These are phyloP conservation scores for Atherix ibis DNA, from an alignment of 2,888 invertebrate species.

Conservation along the genomic window DNA sequence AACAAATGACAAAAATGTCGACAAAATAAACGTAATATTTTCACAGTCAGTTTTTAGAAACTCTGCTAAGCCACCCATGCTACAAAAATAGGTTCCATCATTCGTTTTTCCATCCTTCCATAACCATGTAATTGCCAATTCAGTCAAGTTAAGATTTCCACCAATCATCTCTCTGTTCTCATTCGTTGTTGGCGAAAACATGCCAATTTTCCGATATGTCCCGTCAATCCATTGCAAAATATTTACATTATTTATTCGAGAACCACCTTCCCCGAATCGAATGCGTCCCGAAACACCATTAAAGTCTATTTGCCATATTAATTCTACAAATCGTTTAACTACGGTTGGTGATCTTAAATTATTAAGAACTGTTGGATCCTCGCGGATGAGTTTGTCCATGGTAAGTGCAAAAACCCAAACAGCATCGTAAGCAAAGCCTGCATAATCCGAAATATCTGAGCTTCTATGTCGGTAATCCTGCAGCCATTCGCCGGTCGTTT, in stretches of 20 bases:
- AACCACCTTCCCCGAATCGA: slow-evolving; percentile 50
- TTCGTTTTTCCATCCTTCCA: slow-evolving; percentile 45
- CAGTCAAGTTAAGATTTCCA: slow-evolving; percentile 38
- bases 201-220: slow-evolving; percentile 37
- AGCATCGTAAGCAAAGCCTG: slow-evolving; percentile 65
- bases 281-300: slow-evolving; percentile 59
- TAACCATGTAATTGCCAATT: slow-evolving; percentile 45
- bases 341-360: slow-evolving; percentile 17
- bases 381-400: slow-evolving; percentile 43
- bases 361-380: slow-evolving; percentile 22
- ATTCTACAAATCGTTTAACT: slow-evolving; percentile 36
- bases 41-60: slow-evolving; percentile 55
- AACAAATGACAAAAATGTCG: slow-evolving; percentile 44
- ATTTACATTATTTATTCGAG: slow-evolving; percentile 44
- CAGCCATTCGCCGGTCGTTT: slow-evolving; percentile 48
- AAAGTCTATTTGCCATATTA: slow-evolving; percentile 51
- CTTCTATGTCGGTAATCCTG: slow-evolving; percentile 26
- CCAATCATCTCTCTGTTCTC: slow-evolving; percentile 31
- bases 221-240: slow-evolving; percentile 43
- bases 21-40: slow-evolving; percentile 38
- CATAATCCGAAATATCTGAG: slow-evolving; percentile 40
- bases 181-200: slow-evolving; percentile 38
- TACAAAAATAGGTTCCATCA: slow-evolving; percentile 54
- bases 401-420: slow-evolving; percentile 67
- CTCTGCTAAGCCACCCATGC: slow-evolving; percentile 49